These are phyloP conservation scores for Aptenodytes patagonicus DNA, from an alignment of 2,113 vertebrate species.

Conservation along the genomic window DNA sequence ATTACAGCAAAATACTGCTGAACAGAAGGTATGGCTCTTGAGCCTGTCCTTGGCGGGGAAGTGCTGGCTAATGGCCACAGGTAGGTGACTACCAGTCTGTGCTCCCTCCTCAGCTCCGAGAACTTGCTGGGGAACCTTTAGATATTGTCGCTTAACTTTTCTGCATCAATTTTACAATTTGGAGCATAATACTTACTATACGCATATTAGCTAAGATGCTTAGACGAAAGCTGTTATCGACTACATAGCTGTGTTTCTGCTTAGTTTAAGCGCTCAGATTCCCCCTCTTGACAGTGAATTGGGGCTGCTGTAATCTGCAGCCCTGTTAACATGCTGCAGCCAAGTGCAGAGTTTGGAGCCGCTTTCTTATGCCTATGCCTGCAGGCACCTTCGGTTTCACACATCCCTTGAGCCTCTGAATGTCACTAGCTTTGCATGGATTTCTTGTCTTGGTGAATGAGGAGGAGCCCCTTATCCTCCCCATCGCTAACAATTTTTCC, in stretches of 20 bases:
- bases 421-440: not conserved
- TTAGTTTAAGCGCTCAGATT: not conserved
- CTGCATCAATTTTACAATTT: not conserved
- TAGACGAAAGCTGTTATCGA: not conserved
- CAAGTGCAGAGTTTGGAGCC: not conserved
- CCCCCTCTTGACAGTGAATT: not conserved
- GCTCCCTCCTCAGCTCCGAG: not conserved
- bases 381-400: not conserved
- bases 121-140: not conserved
- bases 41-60: not conserved
- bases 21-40: not conserved
- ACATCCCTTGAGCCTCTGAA: not conserved
- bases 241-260: not conserved
- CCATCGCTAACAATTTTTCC: not conserved
- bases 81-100: not conserved
- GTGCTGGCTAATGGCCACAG: not conserved
- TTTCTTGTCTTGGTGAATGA: not conserved
- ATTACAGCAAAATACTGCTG: not conserved
- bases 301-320: not conserved
- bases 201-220: not conserved
- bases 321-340: not conserved
- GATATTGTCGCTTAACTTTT: not conserved
- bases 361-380: not conserved
- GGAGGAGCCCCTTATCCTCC: not conserved
- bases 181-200: not conserved